phyloP scores from a whole-genome alignment of 1,140 invertebrate species.

The Archegozetes longisetosus region DNA sequence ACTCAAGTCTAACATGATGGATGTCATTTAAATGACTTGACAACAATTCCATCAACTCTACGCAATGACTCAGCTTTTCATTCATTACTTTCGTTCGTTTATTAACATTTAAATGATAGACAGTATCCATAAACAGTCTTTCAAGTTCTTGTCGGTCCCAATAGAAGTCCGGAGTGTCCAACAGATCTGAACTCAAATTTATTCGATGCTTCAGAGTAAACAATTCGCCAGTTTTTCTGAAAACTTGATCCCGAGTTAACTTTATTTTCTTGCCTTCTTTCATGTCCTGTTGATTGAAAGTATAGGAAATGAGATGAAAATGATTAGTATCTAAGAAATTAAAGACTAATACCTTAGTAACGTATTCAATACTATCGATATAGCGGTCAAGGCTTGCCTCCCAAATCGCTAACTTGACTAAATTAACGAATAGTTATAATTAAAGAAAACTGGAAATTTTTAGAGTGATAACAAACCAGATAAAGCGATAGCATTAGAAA shows the following conservation, averaged over 20 bases:
- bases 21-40: slow-evolving; percentile 71
- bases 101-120: slow-evolving; percentile 62
- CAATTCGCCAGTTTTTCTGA: slow-evolving; percentile 77
- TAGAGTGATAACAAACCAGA: slow-evolving; percentile 34
- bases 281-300: slow-evolving; percentile 41
- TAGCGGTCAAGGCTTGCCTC: slow-evolving; percentile 66
- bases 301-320: too few relatives aligned
- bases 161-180: slow-evolving; percentile 91
- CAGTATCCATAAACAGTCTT: slow-evolving; percentile 57
- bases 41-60: slow-evolving; percentile 70
- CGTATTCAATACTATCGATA: slow-evolving; percentile 59
- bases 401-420: slow-evolving; percentile 78
- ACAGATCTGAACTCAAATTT: slow-evolving; percentile 77
- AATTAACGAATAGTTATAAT: background rate
- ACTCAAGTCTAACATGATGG: slow-evolving; percentile 73
- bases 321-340: too few relatives aligned
- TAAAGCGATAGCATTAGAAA: slow-evolving; percentile 75
- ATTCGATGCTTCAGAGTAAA: slow-evolving; percentile 69
- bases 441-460: background rate
- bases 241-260: slow-evolving; percentile 49
- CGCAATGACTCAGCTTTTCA: slow-evolving; percentile 80
- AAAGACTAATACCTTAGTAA: slow-evolving; percentile 45
- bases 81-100: slow-evolving; percentile 80
- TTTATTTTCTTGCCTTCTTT: slow-evolving; percentile 47
- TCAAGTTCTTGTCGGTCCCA: slow-evolving; percentile 85